Base-by-base conservation (phyloP, 2,888 invertebrate species). In the Tinea trinotella region DNA sequence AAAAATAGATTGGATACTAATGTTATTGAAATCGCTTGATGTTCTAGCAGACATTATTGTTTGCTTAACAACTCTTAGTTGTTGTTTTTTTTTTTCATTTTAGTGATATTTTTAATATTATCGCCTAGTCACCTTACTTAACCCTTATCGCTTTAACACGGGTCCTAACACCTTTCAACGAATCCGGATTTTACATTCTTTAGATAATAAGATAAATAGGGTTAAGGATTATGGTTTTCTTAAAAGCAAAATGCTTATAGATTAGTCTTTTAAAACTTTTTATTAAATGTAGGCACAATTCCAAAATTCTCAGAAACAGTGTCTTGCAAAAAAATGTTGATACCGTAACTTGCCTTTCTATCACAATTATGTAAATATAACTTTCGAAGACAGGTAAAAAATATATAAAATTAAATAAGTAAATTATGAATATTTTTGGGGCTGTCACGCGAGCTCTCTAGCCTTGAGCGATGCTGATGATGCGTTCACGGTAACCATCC, bases 381-480 rank as follows among this genome's bases (percentile, higher is more conserved):
- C 30, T 20, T 53, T 30, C 18, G 53, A 18, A 17, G 40, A 53
- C 35, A 53, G 53, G 36, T 53, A 36, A 36, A 36, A 53, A 36
- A 53, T 52, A 15, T 30, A n/a, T 30, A 30, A 30, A 30, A 30
- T 30, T 7, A 40, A 40, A 19, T 19, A 19, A 19, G 46, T 50
- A 50, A 72, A 78, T 78, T 75, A 77, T 79, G 73, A 71, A 73
- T 76, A 76, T 79, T 53, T 75, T 76, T 57, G 65, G 61, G 61
- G 64, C 68, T 77, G 79, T 79, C 82, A 82, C 78, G 82, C 82
- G 66, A 81, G 18, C 5, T 58, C 48, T 61, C 57, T 54, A 54
- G 61, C 66, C 68, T 75, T 63, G 60, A 55, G 64, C 80, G 72
- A 65, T 60, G 56, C 66, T 69, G 73, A 65, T 68, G 73, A 74